Conservation (phyloP, 2,113 vertebrate genomes). For the Tragelaphus scriptus region DNA sequence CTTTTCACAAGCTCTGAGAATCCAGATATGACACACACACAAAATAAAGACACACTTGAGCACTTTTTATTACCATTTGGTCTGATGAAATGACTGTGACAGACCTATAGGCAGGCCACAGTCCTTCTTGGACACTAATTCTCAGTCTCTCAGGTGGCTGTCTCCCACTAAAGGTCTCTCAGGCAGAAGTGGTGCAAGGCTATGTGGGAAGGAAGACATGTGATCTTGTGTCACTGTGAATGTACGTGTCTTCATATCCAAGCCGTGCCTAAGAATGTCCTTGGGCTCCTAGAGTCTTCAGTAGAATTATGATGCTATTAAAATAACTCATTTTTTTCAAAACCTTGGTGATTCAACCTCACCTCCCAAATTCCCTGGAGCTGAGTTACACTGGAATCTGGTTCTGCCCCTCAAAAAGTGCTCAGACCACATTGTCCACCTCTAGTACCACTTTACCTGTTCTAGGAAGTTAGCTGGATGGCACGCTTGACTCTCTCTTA, state of each 20-base stretch:
- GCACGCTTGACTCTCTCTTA: neutral
- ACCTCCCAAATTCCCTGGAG: neutral
- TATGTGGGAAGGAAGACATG: neutral
- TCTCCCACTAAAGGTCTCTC: neutral
- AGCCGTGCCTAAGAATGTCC: neutral
- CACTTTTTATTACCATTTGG: neutral
- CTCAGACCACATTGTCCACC: neutral
- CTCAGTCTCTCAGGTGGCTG: neutral
- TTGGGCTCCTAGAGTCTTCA: neutral
- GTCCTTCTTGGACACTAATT: neutral
- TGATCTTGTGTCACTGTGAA: neutral
- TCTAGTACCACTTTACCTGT: neutral
- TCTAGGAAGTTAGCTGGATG: neutral
- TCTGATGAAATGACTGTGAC: neutral
- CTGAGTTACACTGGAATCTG: neutral
- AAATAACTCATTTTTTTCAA: neutral
- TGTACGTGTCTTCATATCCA: neutral
- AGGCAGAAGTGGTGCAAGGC: too few relatives aligned
- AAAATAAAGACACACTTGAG: neutral
- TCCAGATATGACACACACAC: neutral
- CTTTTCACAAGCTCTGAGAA: neutral
- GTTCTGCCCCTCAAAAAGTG: neutral
- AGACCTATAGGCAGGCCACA: neutral
- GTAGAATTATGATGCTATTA: neutral
- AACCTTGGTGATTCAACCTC: neutral